A percentile compares a stretch with the other conserved stretches of the same genome.
Conservation (phyloP, 2,113 vertebrate genomes). For the Serilophus lunatus region DNA sequence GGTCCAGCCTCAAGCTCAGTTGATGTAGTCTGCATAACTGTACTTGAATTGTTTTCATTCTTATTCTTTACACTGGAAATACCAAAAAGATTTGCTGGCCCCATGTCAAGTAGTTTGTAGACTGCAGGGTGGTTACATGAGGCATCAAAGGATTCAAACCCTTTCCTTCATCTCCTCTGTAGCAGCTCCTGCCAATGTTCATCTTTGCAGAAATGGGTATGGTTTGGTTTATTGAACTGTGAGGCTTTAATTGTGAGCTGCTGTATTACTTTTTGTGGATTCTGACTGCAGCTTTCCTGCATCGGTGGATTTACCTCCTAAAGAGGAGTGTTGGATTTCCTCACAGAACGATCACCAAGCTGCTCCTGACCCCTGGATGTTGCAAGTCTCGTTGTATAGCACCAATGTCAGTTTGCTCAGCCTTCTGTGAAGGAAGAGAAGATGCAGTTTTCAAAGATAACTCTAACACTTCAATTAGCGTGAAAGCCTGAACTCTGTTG, state of each 20-base stretch:
- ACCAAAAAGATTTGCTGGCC: background rate
- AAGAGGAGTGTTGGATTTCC: background rate
- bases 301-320: rapidly evolving
- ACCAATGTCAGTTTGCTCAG: background rate
- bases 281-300: background rate
- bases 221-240: background rate
- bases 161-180: background rate
- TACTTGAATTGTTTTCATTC: background rate
- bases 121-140: background rate
- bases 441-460: background rate
- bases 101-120: background rate
- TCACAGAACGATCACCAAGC: background rate
- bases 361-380: background rate
- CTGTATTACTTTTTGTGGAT: rapidly evolving
- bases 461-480: background rate
- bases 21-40: background rate
- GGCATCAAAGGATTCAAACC: background rate
- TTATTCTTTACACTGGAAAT: background rate
- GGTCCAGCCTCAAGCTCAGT: background rate
- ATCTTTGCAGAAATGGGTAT: background rate
- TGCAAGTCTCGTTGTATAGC: background rate
- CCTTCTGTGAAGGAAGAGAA: background rate
- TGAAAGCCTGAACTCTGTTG: background rate
- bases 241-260: background rate
- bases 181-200: background rate